A percentile compares a stretch with the other conserved stretches of the same genome.
Conservation (phyloP, 1,140 invertebrate species). For the Pararge aegeria region DNA sequence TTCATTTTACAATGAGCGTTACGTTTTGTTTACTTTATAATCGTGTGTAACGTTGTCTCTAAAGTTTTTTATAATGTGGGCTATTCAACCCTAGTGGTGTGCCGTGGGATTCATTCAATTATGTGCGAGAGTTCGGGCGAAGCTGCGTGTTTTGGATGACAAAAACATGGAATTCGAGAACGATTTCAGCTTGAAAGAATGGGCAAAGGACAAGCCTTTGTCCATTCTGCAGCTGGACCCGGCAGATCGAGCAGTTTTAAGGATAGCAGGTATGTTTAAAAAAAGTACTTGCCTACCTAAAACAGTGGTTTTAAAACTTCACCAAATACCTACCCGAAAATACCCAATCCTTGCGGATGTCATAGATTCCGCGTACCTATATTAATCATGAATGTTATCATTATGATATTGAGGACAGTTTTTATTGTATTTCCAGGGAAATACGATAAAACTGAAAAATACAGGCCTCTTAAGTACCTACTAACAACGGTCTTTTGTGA, state of each 20-base stretch:
- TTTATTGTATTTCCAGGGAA: slow-evolving; percentile 1
- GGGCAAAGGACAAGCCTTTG: slow-evolving; percentile 97
- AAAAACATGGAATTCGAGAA: slow-evolving; percentile 89
- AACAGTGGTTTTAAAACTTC: not conserved
- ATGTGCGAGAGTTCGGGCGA: slow-evolving; percentile 73
- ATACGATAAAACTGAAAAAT: slow-evolving; percentile 17
- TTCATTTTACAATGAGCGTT: slow-evolving; percentile 74
- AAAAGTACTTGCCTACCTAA: too few species aligned
- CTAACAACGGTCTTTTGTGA: not conserved
- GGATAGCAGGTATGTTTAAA: slow-evolving; percentile 97
- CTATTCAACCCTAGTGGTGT: slow-evolving; percentile 63
- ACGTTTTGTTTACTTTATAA: slow-evolving; percentile 75
- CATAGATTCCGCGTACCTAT: slow-evolving; percentile 16
- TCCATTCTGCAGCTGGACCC: slow-evolving; percentile 97
- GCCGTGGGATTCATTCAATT: slow-evolving; percentile 70
- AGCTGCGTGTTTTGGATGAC: slow-evolving; percentile 75
- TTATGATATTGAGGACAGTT: slow-evolving; percentile 13
- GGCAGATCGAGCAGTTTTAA: slow-evolving; percentile 95
- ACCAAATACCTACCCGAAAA: not conserved
- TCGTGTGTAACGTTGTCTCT: slow-evolving; percentile 54
- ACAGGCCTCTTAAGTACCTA: not conserved
- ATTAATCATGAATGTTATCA: slow-evolving; percentile 31
- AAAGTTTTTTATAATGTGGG: slow-evolving; percentile 54
- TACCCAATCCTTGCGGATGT: slow-evolving; percentile 8
- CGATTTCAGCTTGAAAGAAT: slow-evolving; percentile 94